Base-by-base conservation (phyloP, 2,113 vertebrate genomes). In the Anas platyrhynchos region DNA sequence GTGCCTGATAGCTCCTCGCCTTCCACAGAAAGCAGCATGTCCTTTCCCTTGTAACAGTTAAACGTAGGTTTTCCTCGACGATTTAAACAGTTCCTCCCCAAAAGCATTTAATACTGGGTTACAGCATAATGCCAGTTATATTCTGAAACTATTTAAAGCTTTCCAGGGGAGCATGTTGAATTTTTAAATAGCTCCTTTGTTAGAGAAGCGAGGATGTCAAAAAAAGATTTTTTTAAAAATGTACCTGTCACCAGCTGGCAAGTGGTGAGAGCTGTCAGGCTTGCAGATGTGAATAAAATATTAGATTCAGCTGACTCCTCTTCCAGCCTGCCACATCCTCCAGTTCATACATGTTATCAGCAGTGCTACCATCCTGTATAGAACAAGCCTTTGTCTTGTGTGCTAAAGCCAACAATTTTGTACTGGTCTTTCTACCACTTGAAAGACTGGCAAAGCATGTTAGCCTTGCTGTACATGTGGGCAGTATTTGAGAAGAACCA, bases 101-200 rank as follows among this genome's bases (percentile, higher is more conserved):
- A 88, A 96, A 81, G 65, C 74, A 16, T 81, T 83, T 95, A 95
- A 95, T 96, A 74, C 4, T 90, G 71, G 56, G 89, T 81, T 95
- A 65, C 73, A 94, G 85, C 88, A 65, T 74, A 83, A 94, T 81
- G 61, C 83, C 90, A 90, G 65, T 71, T 63, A 84, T 80, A 61
- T 44, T 91, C 90, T 75, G 86, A 78, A 95, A 65, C 93, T 97
- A 96, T 96, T 96, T 96, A 90, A 96, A 96, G 86, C 95, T 93
- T 88, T 96, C 86, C 83, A 83, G 83, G 72, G 88, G 65, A 95
- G 93, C 69, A 78, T 17, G 58, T 61, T 90, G 93, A 90, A 74
- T 96, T 95, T 95, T 96, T 94, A 93, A 97, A 94, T 78, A 96
- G 80, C 48, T 93, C 88, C 83, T 96, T 97, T 96, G 95, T 96